These are phyloP conservation scores for Spialia ferax DNA, from an alignment of 2,888 invertebrate species.

Conservation along the genomic window DNA sequence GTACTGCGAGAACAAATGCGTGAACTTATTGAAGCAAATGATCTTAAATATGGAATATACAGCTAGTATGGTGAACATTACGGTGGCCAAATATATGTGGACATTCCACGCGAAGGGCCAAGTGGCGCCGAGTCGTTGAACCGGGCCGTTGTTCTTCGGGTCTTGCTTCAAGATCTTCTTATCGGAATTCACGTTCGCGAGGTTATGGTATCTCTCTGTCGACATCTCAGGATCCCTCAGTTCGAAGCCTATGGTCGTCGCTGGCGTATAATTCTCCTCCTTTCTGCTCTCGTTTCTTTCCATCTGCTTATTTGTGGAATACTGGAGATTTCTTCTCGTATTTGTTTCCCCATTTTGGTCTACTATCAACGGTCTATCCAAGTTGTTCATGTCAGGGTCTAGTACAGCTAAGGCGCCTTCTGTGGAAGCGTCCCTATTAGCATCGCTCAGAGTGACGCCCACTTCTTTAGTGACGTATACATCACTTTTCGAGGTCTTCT, in stretches of 20 bases:
- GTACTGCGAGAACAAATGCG: conserved; percentile 94
- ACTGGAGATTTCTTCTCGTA: conserved; percentile 81
- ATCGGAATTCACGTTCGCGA: conserved; percentile 87
- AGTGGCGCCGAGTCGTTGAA: conserved; percentile 85
- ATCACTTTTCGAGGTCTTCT: conserved; percentile 78
- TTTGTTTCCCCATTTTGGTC: conserved; percentile 84
- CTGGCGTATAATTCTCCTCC: conserved; percentile 70
- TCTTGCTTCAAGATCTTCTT: conserved; percentile 79
- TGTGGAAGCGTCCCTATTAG: conserved; percentile 74
- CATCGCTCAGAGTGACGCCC: conserved; percentile 77
- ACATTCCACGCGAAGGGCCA: conserved; percentile 97
- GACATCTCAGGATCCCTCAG: conserved; percentile 82
- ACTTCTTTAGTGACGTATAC: conserved; percentile 76
- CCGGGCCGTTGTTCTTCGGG: conserved; percentile 63
- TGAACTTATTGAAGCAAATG: conserved; percentile 94
- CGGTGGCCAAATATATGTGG: conserved; percentile 95
- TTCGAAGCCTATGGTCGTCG: conserved; percentile 80
- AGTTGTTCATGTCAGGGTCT: conserved; percentile 83
- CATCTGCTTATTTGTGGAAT: conserved; percentile 65
- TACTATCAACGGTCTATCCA: conserved; percentile 80
- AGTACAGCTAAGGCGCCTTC: conserved; percentile 82
- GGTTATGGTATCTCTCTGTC: conserved; percentile 85
- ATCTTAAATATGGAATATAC: conserved; percentile 95
- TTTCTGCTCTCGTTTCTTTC: conserved; percentile 70
- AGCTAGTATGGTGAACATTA: conserved; percentile 94